Percentiles rank a stretch among this genome's conserved stretches.
phyloP scores from a whole-genome alignment of 2,797 vertebrate genomes.

The Sebastes matsubarae region DNA sequence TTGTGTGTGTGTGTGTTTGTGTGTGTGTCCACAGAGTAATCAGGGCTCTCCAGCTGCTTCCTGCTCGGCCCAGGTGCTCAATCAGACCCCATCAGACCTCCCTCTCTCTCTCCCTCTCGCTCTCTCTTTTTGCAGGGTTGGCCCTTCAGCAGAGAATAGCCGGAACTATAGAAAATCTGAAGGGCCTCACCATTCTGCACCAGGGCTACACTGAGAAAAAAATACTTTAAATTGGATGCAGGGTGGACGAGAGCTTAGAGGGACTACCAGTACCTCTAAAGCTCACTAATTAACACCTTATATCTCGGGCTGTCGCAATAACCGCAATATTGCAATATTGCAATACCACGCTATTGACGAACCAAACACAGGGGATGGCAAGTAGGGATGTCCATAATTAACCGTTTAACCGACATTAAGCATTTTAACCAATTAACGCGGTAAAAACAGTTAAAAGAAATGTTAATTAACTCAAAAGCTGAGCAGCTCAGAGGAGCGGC shows the following conservation, averaged over 20 bases:
- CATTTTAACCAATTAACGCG: no score
- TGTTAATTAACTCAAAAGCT: no score
- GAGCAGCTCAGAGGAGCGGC: no score
- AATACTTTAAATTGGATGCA: background rate
- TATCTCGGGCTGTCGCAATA: no score
- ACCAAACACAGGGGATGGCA: no score
- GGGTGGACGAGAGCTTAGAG: background rate
- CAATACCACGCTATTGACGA: no score
- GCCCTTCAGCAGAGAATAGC: slow-evolving; percentile 21
- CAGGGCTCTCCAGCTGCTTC: slow-evolving; percentile 72
- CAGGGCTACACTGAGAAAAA: background rate
- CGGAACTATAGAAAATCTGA: slow-evolving; percentile 4
- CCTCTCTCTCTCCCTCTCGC: background rate
- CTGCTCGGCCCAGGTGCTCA: slow-evolving; percentile 67
- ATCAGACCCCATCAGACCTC: slow-evolving; percentile 45
- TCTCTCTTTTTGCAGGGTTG: slow-evolving; percentile 2
- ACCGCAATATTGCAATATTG: no score
- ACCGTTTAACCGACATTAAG: no score
- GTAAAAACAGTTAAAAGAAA: no score
- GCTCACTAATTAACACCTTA: background rate
- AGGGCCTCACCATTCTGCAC: background rate
- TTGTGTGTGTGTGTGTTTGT: background rate
- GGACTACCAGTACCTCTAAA: background rate
- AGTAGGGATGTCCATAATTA: no score
- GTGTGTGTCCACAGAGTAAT: slow-evolving; percentile 49